These are phyloP conservation scores for Candidula unifasciata DNA, from an alignment of 2,888 invertebrate species.

Conservation along the genomic window DNA sequence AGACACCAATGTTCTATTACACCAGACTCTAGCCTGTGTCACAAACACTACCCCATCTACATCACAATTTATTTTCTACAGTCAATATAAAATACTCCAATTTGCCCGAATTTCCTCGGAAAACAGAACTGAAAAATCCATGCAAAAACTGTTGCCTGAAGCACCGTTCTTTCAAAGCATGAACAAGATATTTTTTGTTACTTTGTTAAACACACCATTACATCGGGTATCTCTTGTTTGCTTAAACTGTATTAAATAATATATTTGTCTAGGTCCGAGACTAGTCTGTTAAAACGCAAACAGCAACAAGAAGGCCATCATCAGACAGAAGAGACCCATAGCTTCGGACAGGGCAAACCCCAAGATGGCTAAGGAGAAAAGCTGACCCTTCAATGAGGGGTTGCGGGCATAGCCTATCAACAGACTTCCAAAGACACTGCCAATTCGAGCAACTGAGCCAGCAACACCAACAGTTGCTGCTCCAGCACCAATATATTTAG, in stretches of 20 bases:
- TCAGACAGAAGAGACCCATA: slow-evolving; percentile 99
- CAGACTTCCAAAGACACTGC: slow-evolving; percentile 96
- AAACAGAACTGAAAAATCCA: too few species aligned
- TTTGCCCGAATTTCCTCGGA: not conserved
- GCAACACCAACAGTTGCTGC: slow-evolving; percentile 99
- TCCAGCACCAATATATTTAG: slow-evolving; percentile 99
- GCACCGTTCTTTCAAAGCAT: too few species aligned
- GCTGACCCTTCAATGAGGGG: slow-evolving; percentile 97
- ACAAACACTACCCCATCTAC: not conserved
- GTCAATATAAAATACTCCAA: not conserved
- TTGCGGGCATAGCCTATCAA: slow-evolving; percentile 97
- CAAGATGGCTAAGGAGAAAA: slow-evolving; percentile 98
- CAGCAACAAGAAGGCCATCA: slow-evolving; percentile 98
- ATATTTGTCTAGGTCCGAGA: not conserved
- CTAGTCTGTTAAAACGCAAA: slow-evolving; percentile 90
- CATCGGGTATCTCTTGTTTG: too few species aligned
- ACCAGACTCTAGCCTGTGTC: too few species aligned
- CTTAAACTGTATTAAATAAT: too few species aligned
- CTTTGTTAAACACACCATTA: too few species aligned
- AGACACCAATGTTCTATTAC: too few species aligned
- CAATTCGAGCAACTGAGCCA: slow-evolving; percentile 96
- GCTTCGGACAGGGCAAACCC: slow-evolving; percentile 99
- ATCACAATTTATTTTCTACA: not conserved
- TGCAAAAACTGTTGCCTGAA: too few species aligned
- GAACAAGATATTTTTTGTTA: too few species aligned